Evolutionary conservation across 2,888 invertebrate species (phyloP), one percentile per base, ranked within the genome.

Genomic region (Pandemis heparana): DNA sequence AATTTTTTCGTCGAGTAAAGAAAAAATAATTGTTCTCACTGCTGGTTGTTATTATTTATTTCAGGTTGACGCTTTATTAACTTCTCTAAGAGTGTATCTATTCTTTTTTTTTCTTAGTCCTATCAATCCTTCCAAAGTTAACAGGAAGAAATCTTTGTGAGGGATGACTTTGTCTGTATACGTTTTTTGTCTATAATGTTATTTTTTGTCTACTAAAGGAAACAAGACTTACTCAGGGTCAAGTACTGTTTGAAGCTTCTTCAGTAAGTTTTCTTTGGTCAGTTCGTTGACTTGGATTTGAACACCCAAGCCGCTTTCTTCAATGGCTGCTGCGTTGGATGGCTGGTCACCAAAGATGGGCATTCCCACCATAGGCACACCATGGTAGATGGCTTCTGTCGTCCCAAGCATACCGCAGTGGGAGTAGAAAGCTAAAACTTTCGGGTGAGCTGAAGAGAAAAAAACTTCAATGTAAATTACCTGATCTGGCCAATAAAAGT

Each of bases 311-410:
- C 95, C 95, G 60, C 89, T 92, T 59, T 95, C 94, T 83, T 95
- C 93, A 5, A 95, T 75, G 3, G 95, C 90, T 46, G 89, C 92
- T 12, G 95, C 95, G 78, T 96, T 96, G 1, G 89, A 85, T 53
- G 94, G 92, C 81, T 96, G 96, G 80, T 96, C 96, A 59, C 95
- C 96, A 75, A 94, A 95, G 75, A 95, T 89, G 5, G 96, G 96
- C 91, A 96, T 95, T n/a, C 94, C 93, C 2, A 96, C 79, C 74
- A 95, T 89, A 14, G 96, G 96, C 7, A 95, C 95, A 39, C 95
- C 96, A 75, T 95, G 92, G 75, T 95, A 87, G 3, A 95, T 92
- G 0, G 95, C 95, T 81, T 96, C 96, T 4, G 94, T 95, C 1
- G 93, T 92, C 8, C 96, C 94, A 75, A 95, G 83, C 76, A 95